Percentiles rank a stretch among this genome's conserved stretches.
phyloP scores from a whole-genome alignment of 2,888 invertebrate species.

The Blastobasis lacticolella region DNA sequence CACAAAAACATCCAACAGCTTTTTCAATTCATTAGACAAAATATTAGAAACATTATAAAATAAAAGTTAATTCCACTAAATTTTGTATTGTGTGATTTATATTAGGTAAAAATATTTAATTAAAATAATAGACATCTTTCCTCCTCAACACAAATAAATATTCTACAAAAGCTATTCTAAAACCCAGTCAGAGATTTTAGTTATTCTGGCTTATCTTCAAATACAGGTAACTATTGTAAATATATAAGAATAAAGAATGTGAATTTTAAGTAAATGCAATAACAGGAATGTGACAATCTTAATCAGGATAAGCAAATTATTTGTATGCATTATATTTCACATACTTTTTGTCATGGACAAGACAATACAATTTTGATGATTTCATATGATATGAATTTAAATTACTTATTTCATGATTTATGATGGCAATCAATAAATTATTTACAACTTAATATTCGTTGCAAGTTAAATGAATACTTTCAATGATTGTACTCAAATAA shows the following conservation, averaged over 20 bases:
- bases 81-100: constrained; percentile 28
- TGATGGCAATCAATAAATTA: constrained; percentile 5
- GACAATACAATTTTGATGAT: neutral
- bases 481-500: constrained; percentile 26
- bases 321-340: no score
- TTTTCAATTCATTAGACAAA: neutral
- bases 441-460: constrained; percentile 15
- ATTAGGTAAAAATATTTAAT: constrained; percentile 14
- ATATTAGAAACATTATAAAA: neutral
- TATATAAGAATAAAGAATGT: neutral
- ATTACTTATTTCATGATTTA: constrained; percentile 19
- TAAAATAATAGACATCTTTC: constrained; percentile 35
- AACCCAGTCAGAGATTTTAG: neutral
- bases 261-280: constrained; percentile 11
- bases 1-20: neutral
- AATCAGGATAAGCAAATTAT: no score
- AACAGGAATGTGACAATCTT: constrained; percentile 14
- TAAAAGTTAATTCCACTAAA: constrained; percentile 4
- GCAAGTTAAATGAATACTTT: constrained; percentile 10
- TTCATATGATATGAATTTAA: constrained; percentile 3
- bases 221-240: no score
- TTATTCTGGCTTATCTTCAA: no score
- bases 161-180: constrained; percentile 30
- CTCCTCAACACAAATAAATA: constrained; percentile 56
- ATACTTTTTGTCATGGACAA: neutral